These are phyloP conservation scores for Hydra vulgaris DNA, from an alignment of 30 jellyfish, hydroid and myxozoan species.

Conservation along the genomic window DNA sequence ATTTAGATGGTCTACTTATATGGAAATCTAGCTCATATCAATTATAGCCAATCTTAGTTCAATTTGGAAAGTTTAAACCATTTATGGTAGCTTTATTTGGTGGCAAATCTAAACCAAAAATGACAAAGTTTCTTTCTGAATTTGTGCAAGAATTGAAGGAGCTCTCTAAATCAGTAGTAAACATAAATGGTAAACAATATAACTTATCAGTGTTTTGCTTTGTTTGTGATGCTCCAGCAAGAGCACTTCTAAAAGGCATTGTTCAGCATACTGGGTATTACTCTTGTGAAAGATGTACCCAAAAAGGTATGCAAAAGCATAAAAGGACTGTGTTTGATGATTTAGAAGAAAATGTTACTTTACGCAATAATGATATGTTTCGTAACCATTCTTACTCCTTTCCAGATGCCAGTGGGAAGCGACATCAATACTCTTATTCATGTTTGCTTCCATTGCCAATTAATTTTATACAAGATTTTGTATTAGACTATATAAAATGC, in stretches of 20 bases:
- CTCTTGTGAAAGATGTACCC: slow-evolving; percentile 39
- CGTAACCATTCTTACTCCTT: slow-evolving; percentile 1
- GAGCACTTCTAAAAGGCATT: slow-evolving; percentile 37
- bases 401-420: not conserved
- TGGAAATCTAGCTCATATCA: slow-evolving; percentile 8
- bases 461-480: slow-evolving; percentile 24
- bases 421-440: not conserved
- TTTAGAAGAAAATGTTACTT: slow-evolving; percentile 7
- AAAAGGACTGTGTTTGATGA: slow-evolving; percentile 23
- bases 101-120: slow-evolving; percentile 12
- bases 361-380: slow-evolving; percentile 1
- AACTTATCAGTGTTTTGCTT: slow-evolving; percentile 9
- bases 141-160: slow-evolving; percentile 6
- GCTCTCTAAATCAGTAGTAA: slow-evolving; percentile 2
- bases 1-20: slow-evolving; percentile 8
- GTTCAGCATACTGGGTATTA: slow-evolving; percentile 30
- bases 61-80: not conserved
- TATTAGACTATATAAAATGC: slow-evolving; percentile 13
- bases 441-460: slow-evolving; percentile 1
- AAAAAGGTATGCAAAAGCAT: too few relatives aligned
- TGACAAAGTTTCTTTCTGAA: slow-evolving; percentile 1
- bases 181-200: not conserved
- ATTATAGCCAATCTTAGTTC: slow-evolving; percentile 16
- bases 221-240: slow-evolving; percentile 55
- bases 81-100: slow-evolving; percentile 14